Percentiles rank a stretch among this genome's conserved stretches.
phyloP scores from a whole-genome alignment of 2,888 invertebrate genomes.

The Myathropa florea region DNA sequence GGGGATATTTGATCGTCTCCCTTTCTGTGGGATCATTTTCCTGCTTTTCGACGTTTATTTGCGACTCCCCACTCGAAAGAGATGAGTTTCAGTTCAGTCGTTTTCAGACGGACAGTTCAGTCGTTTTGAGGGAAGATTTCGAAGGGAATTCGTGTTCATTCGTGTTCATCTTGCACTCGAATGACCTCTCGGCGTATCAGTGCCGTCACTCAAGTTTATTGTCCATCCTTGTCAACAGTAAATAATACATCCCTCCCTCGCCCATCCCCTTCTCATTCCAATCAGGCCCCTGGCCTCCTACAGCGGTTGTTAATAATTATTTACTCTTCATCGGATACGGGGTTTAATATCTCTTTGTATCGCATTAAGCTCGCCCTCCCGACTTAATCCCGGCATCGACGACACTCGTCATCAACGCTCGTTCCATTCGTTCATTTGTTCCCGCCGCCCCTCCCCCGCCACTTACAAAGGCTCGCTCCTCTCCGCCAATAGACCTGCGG shows the following conservation, averaged over 20 bases:
- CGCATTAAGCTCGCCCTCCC: constrained; percentile 13
- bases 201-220: not conserved
- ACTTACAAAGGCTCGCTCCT: not conserved
- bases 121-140: too few relatives aligned
- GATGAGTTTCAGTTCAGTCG: too few relatives aligned
- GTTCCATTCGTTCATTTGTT: not conserved
- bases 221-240: not conserved
- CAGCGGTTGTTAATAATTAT: constrained; percentile 46
- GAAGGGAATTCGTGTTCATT: not conserved
- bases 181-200: not conserved
- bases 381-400: not conserved
- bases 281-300: not conserved
- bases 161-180: not conserved
- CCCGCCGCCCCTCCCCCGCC: not conserved
- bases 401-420: not conserved
- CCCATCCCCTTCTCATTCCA: not conserved
- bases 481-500: not conserved
- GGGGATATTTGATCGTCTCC: too few relatives aligned
- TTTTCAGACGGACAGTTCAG: too few relatives aligned
- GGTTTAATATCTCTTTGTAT: constrained; percentile 54
- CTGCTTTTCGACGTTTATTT: too few relatives aligned
- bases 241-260: not conserved
- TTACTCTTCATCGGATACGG: constrained; percentile 34
- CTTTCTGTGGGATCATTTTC: too few relatives aligned
- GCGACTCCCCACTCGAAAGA: too few relatives aligned